These are phyloP conservation scores for Promerops cafer DNA, from an alignment of 2,113 vertebrate genomes.

Conservation along the genomic window DNA sequence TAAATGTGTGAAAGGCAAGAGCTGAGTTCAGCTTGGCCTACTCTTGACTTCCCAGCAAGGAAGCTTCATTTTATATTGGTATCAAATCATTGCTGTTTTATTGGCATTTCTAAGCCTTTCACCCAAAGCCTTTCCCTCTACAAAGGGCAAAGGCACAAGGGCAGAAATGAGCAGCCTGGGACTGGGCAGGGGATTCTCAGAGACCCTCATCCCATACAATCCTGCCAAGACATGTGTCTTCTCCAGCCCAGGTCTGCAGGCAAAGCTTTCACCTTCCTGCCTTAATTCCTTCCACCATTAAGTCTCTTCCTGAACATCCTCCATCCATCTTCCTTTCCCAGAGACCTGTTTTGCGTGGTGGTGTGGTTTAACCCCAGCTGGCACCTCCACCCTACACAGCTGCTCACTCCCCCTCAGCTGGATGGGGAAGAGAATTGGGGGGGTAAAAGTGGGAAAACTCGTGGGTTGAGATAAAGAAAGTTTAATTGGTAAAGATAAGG, in stretches of 20 bases:
- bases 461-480: not conserved
- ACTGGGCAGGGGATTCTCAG: not conserved
- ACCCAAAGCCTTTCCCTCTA: not conserved
- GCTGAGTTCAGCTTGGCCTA: not conserved
- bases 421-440: not conserved
- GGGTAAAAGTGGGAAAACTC: not conserved
- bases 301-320: not conserved
- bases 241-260: not conserved
- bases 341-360: rapidly evolving
- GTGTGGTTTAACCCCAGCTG: not conserved
- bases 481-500: not conserved
- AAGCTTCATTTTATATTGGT: not conserved
- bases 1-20: not conserved
- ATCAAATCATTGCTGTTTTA: not conserved
- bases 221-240: not conserved
- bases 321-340: not conserved
- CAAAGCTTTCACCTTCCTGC: not conserved
- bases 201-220: rapidly evolving
- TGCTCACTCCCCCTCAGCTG: not conserved
- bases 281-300: not conserved
- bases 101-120: not conserved
- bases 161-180: not conserved
- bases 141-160: not conserved
- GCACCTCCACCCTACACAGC: not conserved
- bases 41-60: not conserved